A percentile compares a stretch with the other conserved stretches of the same genome.
These are phyloP conservation scores for Luehdorfia chinensis DNA, from an alignment of 1,140 invertebrate species.

Conservation along the genomic window DNA sequence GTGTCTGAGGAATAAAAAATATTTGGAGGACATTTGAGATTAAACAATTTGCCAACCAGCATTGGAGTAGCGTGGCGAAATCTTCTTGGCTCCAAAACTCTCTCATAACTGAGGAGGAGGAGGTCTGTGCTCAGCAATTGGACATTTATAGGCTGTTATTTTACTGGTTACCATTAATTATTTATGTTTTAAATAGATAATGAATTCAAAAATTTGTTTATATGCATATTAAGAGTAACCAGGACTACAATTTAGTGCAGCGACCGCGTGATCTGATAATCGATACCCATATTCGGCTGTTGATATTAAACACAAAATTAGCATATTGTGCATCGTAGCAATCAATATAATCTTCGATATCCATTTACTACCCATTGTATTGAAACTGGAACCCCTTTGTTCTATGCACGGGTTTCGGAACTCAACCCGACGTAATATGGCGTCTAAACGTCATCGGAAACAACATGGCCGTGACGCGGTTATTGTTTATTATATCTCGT, in stretches of 20 bases:
- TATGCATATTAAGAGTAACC: too few relatives aligned
- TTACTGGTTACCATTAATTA: too few relatives aligned
- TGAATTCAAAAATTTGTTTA: too few relatives aligned
- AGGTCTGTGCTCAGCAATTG: too few relatives aligned
- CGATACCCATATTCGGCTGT: slow-evolving; percentile 8
- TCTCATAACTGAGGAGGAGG: too few relatives aligned
- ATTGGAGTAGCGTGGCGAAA: too few relatives aligned
- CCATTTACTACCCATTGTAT: slow-evolving; percentile 46
- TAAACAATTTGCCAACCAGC: too few relatives aligned
- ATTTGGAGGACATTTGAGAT: too few relatives aligned
- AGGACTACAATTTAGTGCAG: neutral
- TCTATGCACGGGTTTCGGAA: slow-evolving; percentile 35
- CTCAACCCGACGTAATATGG: slow-evolving; percentile 59
- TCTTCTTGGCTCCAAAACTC: too few relatives aligned
- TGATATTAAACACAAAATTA: slow-evolving; percentile 35
- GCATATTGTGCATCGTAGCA: slow-evolving; percentile 26
- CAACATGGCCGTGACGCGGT: slow-evolving; percentile 50
- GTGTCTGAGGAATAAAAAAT: too few relatives aligned
- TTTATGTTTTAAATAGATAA: too few relatives aligned
- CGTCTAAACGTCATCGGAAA: slow-evolving; percentile 49
- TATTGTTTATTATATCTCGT: slow-evolving; percentile 41
- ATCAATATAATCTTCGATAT: slow-evolving; percentile 23
- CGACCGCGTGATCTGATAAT: neutral
- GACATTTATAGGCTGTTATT: too few relatives aligned
- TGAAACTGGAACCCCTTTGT: slow-evolving; percentile 47